Evolutionary conservation across 2,888 invertebrate species (phyloP), one percentile per base, ranked within the genome.

Genomic region (Diloba caeruleocephala): DNA sequence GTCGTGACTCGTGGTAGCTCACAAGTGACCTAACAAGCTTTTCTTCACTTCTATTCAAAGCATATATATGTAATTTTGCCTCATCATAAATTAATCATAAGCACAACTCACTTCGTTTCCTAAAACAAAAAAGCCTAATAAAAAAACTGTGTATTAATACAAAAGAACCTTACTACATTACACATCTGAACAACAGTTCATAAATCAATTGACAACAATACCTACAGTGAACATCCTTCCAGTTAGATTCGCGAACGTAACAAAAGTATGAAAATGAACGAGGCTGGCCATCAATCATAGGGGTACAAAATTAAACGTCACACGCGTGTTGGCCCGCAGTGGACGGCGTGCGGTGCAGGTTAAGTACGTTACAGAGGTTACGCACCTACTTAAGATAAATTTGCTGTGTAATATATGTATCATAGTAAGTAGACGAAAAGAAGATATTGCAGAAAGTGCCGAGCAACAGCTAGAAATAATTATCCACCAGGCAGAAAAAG

Each of bases 231-330:
- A 53, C 50, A 44, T 58, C 58, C 46, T 38, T 44, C 69, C 44
- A 73, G 71, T 71, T 71, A 73, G 71, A 73, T 68, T 71, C 67
- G 71, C 73, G 77, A 68, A 76, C 73, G 49, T 73, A 67, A 64
- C 84, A 84, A 84, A 87, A 84, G 85, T 88, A 89, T 88, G 88
- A 89, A 89, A 87, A 89, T 87, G 88, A 82, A 84, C 80, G 76
- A 79, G 78, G 77, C 81, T 71, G 60, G 75, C 81, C 86, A 92
- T 92, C 92, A 91, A 92, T 92, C 92, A 92, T 92, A 78, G 81
- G 82, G 85, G 83, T 85, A 91, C 91, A 88, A 92, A 92, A 92
- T 92, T 90, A 92, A 92, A 91, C 88, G 92, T 91, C 92, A 92
- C 84, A 88, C 86, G 88, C 87, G 86, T 81, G 82, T 80, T 88